Percentiles rank a stretch among this genome's conserved stretches.
Evolutionary conservation across 2,113 vertebrate genomes (phyloP).

Genomic region (Tonatia bakeri): DNA sequence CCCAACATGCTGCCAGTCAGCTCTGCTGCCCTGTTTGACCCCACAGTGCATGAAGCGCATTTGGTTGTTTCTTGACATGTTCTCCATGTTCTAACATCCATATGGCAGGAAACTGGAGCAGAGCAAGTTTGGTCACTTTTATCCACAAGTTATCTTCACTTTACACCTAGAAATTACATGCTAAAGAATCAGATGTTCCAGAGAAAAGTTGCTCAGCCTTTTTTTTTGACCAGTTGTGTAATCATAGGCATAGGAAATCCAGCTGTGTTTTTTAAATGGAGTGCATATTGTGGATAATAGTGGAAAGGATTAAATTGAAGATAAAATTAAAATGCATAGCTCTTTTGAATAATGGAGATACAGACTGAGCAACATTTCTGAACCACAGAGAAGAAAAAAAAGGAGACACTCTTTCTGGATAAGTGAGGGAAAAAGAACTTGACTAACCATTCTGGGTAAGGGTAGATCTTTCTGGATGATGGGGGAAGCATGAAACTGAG

Average conservation of each 20-base stretch:
- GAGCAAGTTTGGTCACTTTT: not conserved
- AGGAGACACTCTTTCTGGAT: not conserved
- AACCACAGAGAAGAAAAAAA: not conserved
- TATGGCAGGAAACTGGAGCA: not conserved
- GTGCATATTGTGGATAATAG: not conserved
- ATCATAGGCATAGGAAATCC: not conserved
- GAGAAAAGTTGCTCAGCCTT: not conserved
- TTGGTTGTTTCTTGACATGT: not conserved
- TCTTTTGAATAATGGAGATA: not conserved
- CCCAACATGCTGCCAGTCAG: conserved; percentile 19
- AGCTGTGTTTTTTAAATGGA: not conserved
- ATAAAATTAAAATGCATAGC: not conserved
- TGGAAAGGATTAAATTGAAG: not conserved
- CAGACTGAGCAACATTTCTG: not conserved
- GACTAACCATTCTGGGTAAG: not conserved
- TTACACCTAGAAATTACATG: not conserved
- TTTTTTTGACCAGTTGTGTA: not conserved
- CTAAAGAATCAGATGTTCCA: not conserved
- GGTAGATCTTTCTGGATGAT: not conserved
- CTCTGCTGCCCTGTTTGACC: not conserved
- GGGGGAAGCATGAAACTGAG: not conserved
- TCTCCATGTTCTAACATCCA: not conserved
- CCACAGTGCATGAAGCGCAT: not conserved
- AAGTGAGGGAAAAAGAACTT: not conserved
- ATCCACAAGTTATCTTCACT: not conserved